phyloP scores from a whole-genome alignment of 2,113 vertebrate genomes.

The Ailurus styani region DNA sequence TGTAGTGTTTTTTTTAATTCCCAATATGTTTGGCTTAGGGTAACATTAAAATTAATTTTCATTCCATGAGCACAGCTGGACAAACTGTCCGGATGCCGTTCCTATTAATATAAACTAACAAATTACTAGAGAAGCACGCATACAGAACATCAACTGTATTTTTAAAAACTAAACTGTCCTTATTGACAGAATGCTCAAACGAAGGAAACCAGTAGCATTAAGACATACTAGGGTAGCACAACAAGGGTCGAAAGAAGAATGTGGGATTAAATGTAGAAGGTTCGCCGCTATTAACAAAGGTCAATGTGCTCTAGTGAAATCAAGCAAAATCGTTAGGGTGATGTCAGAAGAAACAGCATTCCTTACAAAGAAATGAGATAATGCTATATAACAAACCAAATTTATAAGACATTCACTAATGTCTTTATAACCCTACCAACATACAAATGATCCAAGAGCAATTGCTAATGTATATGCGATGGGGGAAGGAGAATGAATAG shows the following conservation, averaged over 20 bases:
- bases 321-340: not conserved
- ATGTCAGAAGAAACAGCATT: not conserved
- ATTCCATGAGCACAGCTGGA: not conserved
- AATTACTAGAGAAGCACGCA: not conserved
- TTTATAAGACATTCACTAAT: not conserved
- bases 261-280: not conserved
- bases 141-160: not conserved
- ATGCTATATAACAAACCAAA: constrained; percentile 22
- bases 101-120: constrained; percentile 14
- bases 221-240: not conserved
- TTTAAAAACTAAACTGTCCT: not conserved
- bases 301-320: not conserved
- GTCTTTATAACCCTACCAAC: not conserved
- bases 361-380: not conserved
- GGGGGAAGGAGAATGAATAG: not conserved
- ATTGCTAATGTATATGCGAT: not conserved
- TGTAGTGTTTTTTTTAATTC: not conserved
- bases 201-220: not conserved
- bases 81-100: not conserved
- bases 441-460: not conserved
- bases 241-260: not conserved
- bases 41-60: constrained; percentile 36
- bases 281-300: not conserved
- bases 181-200: not conserved
- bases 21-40: not conserved